Evolutionary conservation across 2,797 vertebrate species (phyloP), one percentile per base, ranked within the genome.

Genomic region (Onychomys leucogaster): DNA sequence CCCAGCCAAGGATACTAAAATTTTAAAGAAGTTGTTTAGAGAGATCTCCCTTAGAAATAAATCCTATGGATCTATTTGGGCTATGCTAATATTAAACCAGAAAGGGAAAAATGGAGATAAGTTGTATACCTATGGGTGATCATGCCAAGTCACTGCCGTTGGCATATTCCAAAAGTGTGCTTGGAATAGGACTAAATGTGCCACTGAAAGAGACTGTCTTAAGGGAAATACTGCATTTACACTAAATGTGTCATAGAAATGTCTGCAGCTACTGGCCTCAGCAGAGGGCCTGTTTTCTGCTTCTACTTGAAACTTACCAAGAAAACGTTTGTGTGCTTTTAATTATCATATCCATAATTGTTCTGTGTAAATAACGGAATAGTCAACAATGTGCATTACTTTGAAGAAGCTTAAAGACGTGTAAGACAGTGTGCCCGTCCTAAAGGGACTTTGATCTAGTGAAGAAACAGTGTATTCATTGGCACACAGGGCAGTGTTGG

Each of bases 191-290:
- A 91, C 76, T 67, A 73, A 81, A 75, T 55, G 57, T 52, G 29
- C 55, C 55, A 71, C 19, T 71, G 87, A 83, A 83, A 93, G 41
- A 5, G 63, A 32, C 80, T 89, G 1, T 67, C 13, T 52, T 55
- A 91, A 96, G 37, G 65, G 76, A 96, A 85, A 43, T 87, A 17
- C 23, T 91, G 85, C 81, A 65, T 90, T 90, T 86, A 83, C 29
- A 17, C 83, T 41, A 55, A 90, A 32, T 46, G 41, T 95, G 59
- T 46, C 89, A 94, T 84, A 16, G 32, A 95, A 88, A 32, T 61
- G 43, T 78, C 0, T 19, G 2, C 4, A 80, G 25, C 55, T 84
- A 49, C 55, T 93, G 14, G 80, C 69, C 57, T 3, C 37, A 52
- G 1, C 32, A 25, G 3, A 69, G 37, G 10, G 61, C 37, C 32